These are phyloP conservation scores for Acipenser oxyrinchus DNA, from an alignment of 2,797 vertebrate genomes.

Conservation along the genomic window DNA sequence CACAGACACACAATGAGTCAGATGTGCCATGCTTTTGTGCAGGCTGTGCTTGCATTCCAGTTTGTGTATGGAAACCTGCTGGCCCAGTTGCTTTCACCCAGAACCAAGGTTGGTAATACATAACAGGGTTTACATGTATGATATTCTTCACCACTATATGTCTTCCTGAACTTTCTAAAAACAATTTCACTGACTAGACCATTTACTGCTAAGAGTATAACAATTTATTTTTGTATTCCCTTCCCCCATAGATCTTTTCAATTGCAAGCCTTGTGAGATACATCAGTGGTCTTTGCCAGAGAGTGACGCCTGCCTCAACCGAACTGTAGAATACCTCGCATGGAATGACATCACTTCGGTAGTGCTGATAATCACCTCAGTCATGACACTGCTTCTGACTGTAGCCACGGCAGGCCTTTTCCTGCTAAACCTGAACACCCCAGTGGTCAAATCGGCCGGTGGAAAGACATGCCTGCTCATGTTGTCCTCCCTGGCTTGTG, in stretches of 20 bases:
- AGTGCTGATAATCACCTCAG: conserved; percentile 45
- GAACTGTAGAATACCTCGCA: conserved; percentile 45
- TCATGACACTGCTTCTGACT: conserved; percentile 54
- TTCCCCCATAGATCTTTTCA: conserved; percentile 32
- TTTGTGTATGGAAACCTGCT: neutral
- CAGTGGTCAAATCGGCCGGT: conserved; percentile 69
- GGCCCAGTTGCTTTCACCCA: too few relatives aligned
- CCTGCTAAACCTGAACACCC: conserved; percentile 55
- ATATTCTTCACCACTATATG: too few relatives aligned
- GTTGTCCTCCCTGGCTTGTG: conserved; percentile 52
- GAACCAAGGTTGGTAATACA: too few relatives aligned
- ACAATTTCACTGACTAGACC: too few relatives aligned
- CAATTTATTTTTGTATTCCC: neutral
- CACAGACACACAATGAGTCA: neutral
- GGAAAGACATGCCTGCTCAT: conserved; percentile 73
- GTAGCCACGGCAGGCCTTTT: conserved; percentile 49
- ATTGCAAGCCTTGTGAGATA: conserved; percentile 52
- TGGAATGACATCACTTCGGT: conserved; percentile 50
- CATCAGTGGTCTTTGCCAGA: conserved; percentile 56
- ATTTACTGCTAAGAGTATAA: too few relatives aligned
- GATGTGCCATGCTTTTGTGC: neutral
- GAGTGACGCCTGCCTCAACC: conserved; percentile 53
- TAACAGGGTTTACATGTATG: neutral
- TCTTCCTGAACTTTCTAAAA: too few relatives aligned
- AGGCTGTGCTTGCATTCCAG: neutral